Conservation (phyloP, 2,797 vertebrate species). For the Poecilia wingei region DNA sequence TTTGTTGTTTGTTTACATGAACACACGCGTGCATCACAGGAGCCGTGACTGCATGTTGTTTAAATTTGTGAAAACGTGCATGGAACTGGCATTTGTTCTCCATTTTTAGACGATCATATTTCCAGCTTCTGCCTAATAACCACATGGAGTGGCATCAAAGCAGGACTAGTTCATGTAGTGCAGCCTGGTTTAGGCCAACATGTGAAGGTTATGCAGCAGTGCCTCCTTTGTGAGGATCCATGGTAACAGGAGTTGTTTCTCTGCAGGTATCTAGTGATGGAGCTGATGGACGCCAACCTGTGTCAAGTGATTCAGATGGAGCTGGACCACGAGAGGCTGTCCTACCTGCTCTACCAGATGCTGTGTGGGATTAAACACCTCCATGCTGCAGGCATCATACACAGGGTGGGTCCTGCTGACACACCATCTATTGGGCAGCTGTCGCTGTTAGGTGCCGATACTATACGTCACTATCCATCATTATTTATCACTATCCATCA, state of each 20-base stretch:
- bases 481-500: no score
- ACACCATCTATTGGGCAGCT: neutral
- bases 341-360: slow-evolving; percentile 98
- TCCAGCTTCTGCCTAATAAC: neutral
- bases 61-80: neutral
- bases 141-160: neutral
- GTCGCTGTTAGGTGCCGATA: no score
- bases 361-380: slow-evolving; percentile 98
- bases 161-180: neutral
- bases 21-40: slow-evolving; percentile 1
- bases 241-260: neutral
- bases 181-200: neutral
- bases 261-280: slow-evolving; percentile 97
- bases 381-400: slow-evolving; percentile 98
- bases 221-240: neutral
- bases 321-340: slow-evolving; percentile 96
- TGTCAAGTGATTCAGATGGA: slow-evolving; percentile 99
- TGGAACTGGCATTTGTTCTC: neutral
- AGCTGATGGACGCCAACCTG: slow-evolving; percentile 99
- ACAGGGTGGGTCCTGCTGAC: slow-evolving; percentile 84
- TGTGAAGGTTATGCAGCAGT: neutral
- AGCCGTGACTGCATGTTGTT: neutral
- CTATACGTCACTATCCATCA: no score
- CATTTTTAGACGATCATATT: neutral
- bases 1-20: slow-evolving; percentile 29